Evolutionary conservation across 1,140 invertebrate genomes (phyloP), one percentile per base, ranked within the genome.

Genomic region (Drosophila repleta): DNA sequence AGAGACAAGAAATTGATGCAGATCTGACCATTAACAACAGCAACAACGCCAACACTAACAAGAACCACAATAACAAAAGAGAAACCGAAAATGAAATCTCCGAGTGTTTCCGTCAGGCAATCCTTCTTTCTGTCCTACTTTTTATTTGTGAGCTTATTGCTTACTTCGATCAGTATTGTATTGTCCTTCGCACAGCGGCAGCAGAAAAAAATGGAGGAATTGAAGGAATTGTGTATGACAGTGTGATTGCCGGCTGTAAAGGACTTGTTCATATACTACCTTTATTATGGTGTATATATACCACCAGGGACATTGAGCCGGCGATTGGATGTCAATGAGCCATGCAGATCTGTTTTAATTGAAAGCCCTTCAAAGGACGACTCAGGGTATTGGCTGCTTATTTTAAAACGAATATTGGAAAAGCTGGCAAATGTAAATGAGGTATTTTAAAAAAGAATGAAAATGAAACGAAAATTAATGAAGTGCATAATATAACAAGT

Each of bases 1-100:
- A 52, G 32, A 67, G 32, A 48, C 29, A 70, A 79, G 57, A 66
- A 83, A 83, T 79, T 82, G 82, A 62, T 61, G 61, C 79, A 72
- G 65, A 48, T 60, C 63, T 60, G 63, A 15, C 53, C 41, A 61
- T 37, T 13, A 26, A 56, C 26, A 46, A 43, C 35, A 63, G 7
- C 37, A 45, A 49, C 43, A 66, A 71, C 65, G 6, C 24, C 24
- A 24, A 24, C 24, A 60, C 32, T 13, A 26, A 55, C 24, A 45
- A 43, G 24, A 64, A 18, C 37, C 35, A 49, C 46, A 69, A 62
- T 48, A 69, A 60, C 17, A 60, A 64, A 45, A 17, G 15, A 17
- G 39, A 17, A 8, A 15, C n/a, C n/a, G 39, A 46, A 58, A 45
- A 60, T 67, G 56, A 58, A 71, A 41, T 60, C 69, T 57, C 24